phyloP scores from a whole-genome alignment of 1,140 invertebrate genomes.

The Lucilia sericata region DNA sequence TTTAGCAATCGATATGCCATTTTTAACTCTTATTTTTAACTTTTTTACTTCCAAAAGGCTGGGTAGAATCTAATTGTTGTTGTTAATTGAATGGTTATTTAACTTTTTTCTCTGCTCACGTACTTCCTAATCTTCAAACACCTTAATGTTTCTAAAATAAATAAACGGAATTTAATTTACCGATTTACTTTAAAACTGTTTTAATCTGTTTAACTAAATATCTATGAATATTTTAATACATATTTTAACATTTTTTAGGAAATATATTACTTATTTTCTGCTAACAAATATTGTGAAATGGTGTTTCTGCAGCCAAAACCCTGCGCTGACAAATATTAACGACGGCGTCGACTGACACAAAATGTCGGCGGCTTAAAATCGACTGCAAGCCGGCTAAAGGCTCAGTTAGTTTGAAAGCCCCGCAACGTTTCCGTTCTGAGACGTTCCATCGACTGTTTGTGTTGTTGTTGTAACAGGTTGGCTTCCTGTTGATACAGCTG shows the following conservation, averaged over 20 bases:
- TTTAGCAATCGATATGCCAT: conserved; percentile 63
- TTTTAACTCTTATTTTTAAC: not conserved
- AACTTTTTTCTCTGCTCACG: not conserved
- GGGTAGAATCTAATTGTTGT: not conserved
- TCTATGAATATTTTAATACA: not conserved
- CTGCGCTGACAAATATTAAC: no score
- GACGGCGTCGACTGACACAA: not conserved
- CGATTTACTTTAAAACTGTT: not conserved
- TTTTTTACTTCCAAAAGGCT: not conserved
- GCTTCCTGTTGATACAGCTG: no score
- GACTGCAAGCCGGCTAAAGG: no score
- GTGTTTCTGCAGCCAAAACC: not conserved
- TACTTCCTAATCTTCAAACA: not conserved
- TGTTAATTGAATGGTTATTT: not conserved
- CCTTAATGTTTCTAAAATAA: not conserved
- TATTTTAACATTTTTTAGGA: not conserved
- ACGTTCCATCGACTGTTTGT: no score
- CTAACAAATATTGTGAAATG: conserved; percentile 20
- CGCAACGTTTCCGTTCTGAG: no score
- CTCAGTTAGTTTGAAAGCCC: no score
- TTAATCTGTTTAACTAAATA: not conserved
- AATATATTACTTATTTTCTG: not conserved
- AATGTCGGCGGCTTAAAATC: no score
- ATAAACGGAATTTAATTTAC: not conserved
- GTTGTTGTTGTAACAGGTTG: no score